Percentiles rank a stretch among this genome's conserved stretches.
Conservation (phyloP, 1,140 invertebrate species). For the Drosophila pruinosa region DNA sequence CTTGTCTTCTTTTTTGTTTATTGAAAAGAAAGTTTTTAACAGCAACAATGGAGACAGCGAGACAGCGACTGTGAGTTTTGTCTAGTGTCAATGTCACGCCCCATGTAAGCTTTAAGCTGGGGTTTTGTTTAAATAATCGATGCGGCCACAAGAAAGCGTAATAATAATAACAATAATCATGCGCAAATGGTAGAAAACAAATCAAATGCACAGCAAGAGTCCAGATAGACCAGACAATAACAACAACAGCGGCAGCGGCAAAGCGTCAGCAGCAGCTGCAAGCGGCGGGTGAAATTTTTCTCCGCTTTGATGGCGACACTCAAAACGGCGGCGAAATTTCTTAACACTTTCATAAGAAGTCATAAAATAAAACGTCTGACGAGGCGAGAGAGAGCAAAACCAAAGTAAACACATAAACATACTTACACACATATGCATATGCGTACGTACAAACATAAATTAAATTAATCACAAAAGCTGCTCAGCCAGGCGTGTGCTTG, state of each 20-base stretch:
- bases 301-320: conserved; percentile 40
- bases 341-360: conserved; percentile 76
- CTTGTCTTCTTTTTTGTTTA: conserved; percentile 18
- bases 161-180: conserved; percentile 66
- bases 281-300: conserved; percentile 68
- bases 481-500: conserved; percentile 46
- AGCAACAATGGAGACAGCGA: conserved; percentile 9
- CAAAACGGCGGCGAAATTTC: conserved; percentile 63
- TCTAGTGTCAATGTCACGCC: conserved; percentile 72
- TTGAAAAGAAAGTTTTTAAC: conserved; percentile 68
- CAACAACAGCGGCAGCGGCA: neutral
- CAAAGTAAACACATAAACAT: conserved; percentile 1
- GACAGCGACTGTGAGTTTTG: conserved; percentile 40
- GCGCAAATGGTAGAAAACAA: conserved; percentile 70
- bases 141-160: conserved; percentile 58
- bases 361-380: conserved; percentile 37
- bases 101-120: conserved; percentile 25
- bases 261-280: neutral
- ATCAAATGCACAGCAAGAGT: conserved; percentile 16
- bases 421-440: neutral
- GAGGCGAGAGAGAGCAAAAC: conserved; percentile 4
- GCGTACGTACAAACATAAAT: conserved; percentile 35
- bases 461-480: conserved; percentile 70
- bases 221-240: neutral
- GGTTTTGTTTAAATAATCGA: conserved; percentile 57